Base-by-base conservation (phyloP, 2,113 vertebrate species). In the Anolis sagrei region DNA sequence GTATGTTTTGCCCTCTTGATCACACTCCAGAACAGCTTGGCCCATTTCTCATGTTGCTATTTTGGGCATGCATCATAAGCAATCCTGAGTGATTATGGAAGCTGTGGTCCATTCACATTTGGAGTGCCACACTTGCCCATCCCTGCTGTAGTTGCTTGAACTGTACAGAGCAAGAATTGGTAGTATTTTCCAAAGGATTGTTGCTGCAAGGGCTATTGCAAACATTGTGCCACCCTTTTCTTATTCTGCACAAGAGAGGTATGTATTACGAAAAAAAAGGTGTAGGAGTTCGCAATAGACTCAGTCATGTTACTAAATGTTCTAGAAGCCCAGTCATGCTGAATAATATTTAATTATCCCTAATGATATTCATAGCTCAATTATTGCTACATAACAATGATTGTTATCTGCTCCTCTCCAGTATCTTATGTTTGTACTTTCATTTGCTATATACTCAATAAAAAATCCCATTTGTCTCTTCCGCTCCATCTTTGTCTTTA, bases 401-500 rank as follows among this genome's bases (percentile, higher is more conserved):
- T 14, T 76, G 44, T n/a, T 2, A 74, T 76, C 76, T 84, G 36
- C 88, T 94, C 81, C 82, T 89, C 54, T 83, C 51, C n/a, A 87
- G 88, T 88, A 88, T 91, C 89, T 83, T 87, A 88, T 94, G 89
- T 94, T 90, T 91, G 72, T 44, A 23, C 14, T 66, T 16, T 88
- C 90, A 90, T 91, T 87, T 91, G 79, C 88, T 89, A 86, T 72
- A 77, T 76, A 4, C 79, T 82, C 88, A 82, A 58, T 75, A 75
- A 70, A 85, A 86, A 91, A 27, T 76, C 88, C 81, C 84, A 10
- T 77, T 62, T 77, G 83, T 36, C 18, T n/a, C 85, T 84, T 0
- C 0, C 80, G 76, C 48, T 83, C 39, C 83, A 79, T 82, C 48
- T 70, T 64, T 23, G 3, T 10, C 25, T 68, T 68, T 68, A 68